phyloP scores from a whole-genome alignment of 2,113 vertebrate genomes.

The Ophthalmolycus amberensis region DNA sequence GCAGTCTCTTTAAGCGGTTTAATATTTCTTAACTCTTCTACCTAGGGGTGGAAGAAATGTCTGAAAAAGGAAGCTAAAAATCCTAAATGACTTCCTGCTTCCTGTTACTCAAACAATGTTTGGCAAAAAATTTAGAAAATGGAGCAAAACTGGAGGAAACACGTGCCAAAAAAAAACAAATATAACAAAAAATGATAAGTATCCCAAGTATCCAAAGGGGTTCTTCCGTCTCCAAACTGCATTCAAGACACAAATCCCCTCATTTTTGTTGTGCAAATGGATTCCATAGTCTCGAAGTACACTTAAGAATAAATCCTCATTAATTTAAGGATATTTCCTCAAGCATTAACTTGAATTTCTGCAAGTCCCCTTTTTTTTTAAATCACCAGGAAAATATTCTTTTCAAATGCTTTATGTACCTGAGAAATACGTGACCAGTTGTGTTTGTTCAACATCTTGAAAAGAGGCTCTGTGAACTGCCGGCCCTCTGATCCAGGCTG shows the following conservation, averaged over 20 bases:
- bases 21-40: neutral
- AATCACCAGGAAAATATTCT: neutral
- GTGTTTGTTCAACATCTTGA: neutral
- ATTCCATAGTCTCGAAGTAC: neutral
- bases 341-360: neutral
- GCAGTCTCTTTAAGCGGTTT: neutral
- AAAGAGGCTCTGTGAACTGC: neutral
- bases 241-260: neutral
- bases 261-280: neutral
- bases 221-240: neutral
- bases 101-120: neutral
- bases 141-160: neutral
- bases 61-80: neutral
- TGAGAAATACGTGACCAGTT: neutral
- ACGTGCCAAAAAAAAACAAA: neutral
- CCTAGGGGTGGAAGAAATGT: neutral
- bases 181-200: neutral
- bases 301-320: neutral
- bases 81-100: conserved; percentile 23
- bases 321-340: neutral
- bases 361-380: neutral
- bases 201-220: neutral
- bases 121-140: neutral
- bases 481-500: conserved; percentile 10
- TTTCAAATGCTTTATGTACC: neutral